phyloP scores from a whole-genome alignment of 2,113 vertebrate species.

The Nothobranchius furzeri region DNA sequence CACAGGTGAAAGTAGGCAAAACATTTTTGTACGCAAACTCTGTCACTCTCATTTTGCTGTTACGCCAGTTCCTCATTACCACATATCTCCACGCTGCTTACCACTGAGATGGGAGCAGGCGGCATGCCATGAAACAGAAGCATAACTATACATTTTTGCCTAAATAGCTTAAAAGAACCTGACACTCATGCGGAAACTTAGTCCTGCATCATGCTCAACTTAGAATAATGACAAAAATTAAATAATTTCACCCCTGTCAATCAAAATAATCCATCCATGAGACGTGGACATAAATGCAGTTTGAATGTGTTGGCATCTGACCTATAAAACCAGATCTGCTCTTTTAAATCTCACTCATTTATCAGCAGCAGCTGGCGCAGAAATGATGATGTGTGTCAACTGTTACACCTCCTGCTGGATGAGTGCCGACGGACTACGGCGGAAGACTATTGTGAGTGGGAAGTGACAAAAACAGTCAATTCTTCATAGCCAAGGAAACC shows the following conservation, averaged over 20 bases:
- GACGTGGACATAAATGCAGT: slow-evolving; percentile 5
- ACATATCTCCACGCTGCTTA: slow-evolving; percentile 51
- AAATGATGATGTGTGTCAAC: slow-evolving; percentile 43
- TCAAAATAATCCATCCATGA: slow-evolving; percentile 2
- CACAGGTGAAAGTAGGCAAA: slow-evolving; percentile 72
- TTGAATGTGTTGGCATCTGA: slow-evolving; percentile 26
- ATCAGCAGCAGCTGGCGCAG: slow-evolving; percentile 38
- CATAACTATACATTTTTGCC: slow-evolving; percentile 13
- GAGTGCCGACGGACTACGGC: slow-evolving; percentile 34
- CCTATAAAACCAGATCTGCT: slow-evolving; percentile 21
- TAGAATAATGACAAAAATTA: slow-evolving; percentile 9
- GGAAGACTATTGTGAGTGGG: slow-evolving; percentile 37
- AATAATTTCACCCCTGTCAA: slow-evolving; percentile 19
- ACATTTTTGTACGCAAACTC: slow-evolving; percentile 46
- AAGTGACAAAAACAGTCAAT: slow-evolving; percentile 47
- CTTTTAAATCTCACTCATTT: slow-evolving; percentile 37
- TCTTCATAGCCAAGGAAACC: slow-evolving; percentile 42
- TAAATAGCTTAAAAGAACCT: slow-evolving; percentile 26
- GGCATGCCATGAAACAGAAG: slow-evolving; percentile 38
- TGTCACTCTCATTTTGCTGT: slow-evolving; percentile 23
- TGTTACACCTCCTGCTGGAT: slow-evolving; percentile 40
- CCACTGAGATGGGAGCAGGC: slow-evolving; percentile 27
- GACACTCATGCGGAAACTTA: slow-evolving; percentile 16
- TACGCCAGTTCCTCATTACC: slow-evolving; percentile 16
- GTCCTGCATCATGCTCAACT: slow-evolving; percentile 23